Base-by-base conservation (phyloP, 1,140 invertebrate species). In the Papilio polytes region DNA sequence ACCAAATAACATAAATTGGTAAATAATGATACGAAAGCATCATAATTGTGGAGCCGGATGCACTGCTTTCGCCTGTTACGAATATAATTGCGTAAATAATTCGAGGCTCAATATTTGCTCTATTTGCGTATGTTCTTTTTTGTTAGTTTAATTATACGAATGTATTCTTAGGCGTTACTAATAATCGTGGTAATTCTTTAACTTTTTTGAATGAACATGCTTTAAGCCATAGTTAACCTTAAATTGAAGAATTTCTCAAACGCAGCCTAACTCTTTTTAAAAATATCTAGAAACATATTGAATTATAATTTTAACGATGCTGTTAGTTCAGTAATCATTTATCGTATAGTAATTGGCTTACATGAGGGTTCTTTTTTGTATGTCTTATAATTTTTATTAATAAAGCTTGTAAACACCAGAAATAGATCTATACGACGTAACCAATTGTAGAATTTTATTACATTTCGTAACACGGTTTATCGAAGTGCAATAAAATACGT, bases 51-150 rank as follows among this genome's bases (percentile, higher is more conserved):
- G 80, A 89, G 81, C 81, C 89, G 88, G 90, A 90, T 82, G 86
- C 81, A 88, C 85, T 82, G 88, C 90, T 91, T 91, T 91, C 90
- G 87, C 88, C 74, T 78, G 82, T 91, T 90, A 88, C 88, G 85
- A 85, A 26, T 74, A 31, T 83, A 48, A 74, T 90, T 89, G 87
- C 77, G 83, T 86, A 87, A n/a, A n/a, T n/a, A n/a, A 10, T 46
- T 22, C 20, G 66, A 48, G 26, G 77, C 15, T 41, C 74, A 80
- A 31, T 31, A 31, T 36, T 70, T 70, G 63, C 12, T 70, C 22
- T 70, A 63, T 63, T 63, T 63, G 20, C 59, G 26, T 63, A 18
- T 59, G 20, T 59, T 59, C n/a, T 59, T 59, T 59, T 59, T 59
- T 59, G n/a, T 59, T 22, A 22, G 56, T 59, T 22, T 59, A 20